Conservation (phyloP, 2,888 invertebrate species). For the Trachelus stipa region DNA sequence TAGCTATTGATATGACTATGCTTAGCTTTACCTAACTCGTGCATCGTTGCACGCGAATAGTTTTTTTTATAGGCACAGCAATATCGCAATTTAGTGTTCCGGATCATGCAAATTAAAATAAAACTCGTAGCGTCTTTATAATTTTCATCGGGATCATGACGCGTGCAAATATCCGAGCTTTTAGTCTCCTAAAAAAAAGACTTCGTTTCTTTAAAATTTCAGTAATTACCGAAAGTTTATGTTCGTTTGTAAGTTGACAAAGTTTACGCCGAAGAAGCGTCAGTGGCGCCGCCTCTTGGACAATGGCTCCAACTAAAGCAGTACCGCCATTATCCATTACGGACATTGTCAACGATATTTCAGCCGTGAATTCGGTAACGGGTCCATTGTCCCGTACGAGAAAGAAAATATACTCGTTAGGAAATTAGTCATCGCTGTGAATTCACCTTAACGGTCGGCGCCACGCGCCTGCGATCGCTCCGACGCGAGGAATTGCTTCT, state of each 20-base stretch:
- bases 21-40: not conserved
- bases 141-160: not conserved
- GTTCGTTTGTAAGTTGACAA: not conserved
- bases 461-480: not conserved
- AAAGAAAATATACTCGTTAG: not conserved
- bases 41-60: not conserved
- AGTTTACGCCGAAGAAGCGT: not conserved
- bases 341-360: not conserved
- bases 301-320: not conserved
- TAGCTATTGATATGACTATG: not conserved
- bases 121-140: not conserved
- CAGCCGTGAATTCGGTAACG: not conserved
- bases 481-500: not conserved
- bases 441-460: not conserved
- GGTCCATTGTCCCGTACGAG: not conserved
- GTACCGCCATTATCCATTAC: not conserved
- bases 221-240: not conserved
- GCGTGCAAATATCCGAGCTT: not conserved
- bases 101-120: not conserved
- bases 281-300: not conserved
- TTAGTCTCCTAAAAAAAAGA: not conserved
- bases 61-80: not conserved
- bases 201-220: not conserved
- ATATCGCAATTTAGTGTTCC: not conserved
- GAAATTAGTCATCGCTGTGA: not conserved